Base-by-base conservation (phyloP, 1,140 invertebrate genomes). In the Helicoverpa zea region DNA sequence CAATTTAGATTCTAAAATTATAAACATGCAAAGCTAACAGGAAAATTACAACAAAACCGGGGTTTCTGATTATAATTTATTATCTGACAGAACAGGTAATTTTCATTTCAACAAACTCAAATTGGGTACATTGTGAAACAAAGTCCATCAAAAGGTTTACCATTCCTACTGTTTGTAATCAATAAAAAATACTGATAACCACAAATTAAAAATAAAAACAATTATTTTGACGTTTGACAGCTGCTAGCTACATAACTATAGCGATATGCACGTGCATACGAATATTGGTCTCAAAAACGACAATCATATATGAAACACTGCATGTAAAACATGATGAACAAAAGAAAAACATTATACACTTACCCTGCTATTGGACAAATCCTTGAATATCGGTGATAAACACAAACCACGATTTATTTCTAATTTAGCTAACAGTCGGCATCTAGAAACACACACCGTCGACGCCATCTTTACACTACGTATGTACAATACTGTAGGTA, bases 401-500 rank as follows among this genome's bases (percentile, higher is more conserved):
- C 93, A 94, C 91, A 95, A 94, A 88, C 89, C 93, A 92, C 94
- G 94, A 95, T 94, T 95, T 94, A 95, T 92, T 92, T 95, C 94
- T 94, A 95, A 92, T 95, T 95, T 95, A 85, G 92, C 89, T 92
- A 95, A 92, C 80, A 95, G 90, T 93, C 93, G 93, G 93, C 94
- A 95, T 86, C 90, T 92, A 88, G 94, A 95, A 90, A 94, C 93
- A 92, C 94, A 95, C 91, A 95, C 92, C 89, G 94, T 93, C 89
- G 94, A 94, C 94, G 94, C 94, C 94, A 95, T 95, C 93, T 95
- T 95, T 93, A 91, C 91, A 93, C 92, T 92, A 94, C 91, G 88
- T 89, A 87, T 84, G 84, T 87, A 87, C 83, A 88, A 64, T 61
- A 72, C 54, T 80, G 59, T 82, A 83, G 61, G 68, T 84, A 87